These are phyloP conservation scores for Brachymystax lenok DNA, from an alignment of 2,797 vertebrate species.

Conservation along the genomic window DNA sequence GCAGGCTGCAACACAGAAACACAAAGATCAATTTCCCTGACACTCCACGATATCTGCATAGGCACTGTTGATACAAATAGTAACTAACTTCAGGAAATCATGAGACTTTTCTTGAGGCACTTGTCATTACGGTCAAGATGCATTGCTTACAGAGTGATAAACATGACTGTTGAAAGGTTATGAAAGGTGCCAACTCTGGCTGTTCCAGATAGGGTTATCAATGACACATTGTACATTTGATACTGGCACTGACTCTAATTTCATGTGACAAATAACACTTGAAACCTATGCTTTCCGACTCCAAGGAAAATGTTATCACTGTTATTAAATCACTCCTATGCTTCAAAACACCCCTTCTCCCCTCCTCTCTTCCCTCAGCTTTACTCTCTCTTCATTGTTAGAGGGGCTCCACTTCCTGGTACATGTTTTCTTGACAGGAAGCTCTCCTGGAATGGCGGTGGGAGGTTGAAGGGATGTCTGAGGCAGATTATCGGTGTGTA, in stretches of 20 bases:
- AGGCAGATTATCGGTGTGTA: not conserved
- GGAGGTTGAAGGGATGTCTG: conserved; percentile 24
- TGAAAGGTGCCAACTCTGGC: not conserved
- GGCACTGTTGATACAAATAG: not conserved
- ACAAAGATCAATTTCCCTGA: not conserved
- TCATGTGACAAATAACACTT: too few species aligned
- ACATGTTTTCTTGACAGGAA: conserved; percentile 51
- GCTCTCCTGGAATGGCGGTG: conserved; percentile 34
- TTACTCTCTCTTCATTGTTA: conserved; percentile 44
- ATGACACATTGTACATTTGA: too few species aligned
- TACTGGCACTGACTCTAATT: too few species aligned
- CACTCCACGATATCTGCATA: not conserved
- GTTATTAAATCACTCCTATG: not conserved
- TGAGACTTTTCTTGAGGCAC: too few species aligned
- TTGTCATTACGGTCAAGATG: too few species aligned
- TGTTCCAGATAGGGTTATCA: not conserved
- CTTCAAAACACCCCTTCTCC: not conserved
- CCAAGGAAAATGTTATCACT: not conserved
- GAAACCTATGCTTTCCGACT: not conserved
- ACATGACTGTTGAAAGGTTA: not conserved
- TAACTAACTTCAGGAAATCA: not conserved
- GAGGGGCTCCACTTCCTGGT: conserved; percentile 33
- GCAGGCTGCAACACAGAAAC: conserved; percentile 75
- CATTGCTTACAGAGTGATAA: too few species aligned
- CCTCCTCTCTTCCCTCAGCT: not conserved